These are phyloP conservation scores for Stigmatopora nigra DNA, from an alignment of 2,113 vertebrate species.

Conservation along the genomic window DNA sequence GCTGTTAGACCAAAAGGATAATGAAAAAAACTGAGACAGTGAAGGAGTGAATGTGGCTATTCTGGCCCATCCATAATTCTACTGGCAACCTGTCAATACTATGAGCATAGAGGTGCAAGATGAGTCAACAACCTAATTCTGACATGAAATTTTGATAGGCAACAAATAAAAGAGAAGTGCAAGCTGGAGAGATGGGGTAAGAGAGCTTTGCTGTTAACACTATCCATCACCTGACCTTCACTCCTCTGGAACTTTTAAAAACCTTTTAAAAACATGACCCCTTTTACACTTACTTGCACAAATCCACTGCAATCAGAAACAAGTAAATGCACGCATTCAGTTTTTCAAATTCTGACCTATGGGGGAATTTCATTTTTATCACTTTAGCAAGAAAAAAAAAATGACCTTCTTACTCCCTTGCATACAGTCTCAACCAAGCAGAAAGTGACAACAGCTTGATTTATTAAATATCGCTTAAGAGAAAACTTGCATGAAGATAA, in stretches of 20 bases:
- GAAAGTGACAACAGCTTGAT: slow-evolving; percentile 61
- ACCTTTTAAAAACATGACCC: slow-evolving; percentile 56
- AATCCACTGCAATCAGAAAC: slow-evolving; percentile 30
- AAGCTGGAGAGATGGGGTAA: slow-evolving; percentile 51
- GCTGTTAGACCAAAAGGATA: slow-evolving; percentile 64
- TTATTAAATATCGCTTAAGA: slow-evolving; percentile 66
- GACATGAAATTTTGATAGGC: slow-evolving; percentile 94
- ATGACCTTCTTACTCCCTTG: slow-evolving; percentile 53
- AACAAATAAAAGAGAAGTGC: slow-evolving; percentile 55
- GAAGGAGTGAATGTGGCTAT: slow-evolving; percentile 65
- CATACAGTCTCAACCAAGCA: slow-evolving; percentile 34
- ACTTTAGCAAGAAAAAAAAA: slow-evolving; percentile 64
- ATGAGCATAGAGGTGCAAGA: slow-evolving; percentile 90
- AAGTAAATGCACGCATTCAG: slow-evolving; percentile 38
- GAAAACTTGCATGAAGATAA: slow-evolving; percentile 39
- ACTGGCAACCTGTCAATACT: slow-evolving; percentile 89
- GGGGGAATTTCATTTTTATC: slow-evolving; percentile 70
- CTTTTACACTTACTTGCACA: slow-evolving; percentile 49
- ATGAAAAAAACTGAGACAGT: slow-evolving; percentile 34
- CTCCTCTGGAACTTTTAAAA: slow-evolving; percentile 66
- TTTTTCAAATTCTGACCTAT: slow-evolving; percentile 64
- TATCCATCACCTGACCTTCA: slow-evolving; percentile 68
- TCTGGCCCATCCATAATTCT: slow-evolving; percentile 76
- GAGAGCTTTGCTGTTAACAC: slow-evolving; percentile 58
- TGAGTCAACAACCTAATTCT: slow-evolving; percentile 96